Evolutionary conservation across 2,888 invertebrate species (phyloP).

Genomic region (Melolontha melolontha): DNA sequence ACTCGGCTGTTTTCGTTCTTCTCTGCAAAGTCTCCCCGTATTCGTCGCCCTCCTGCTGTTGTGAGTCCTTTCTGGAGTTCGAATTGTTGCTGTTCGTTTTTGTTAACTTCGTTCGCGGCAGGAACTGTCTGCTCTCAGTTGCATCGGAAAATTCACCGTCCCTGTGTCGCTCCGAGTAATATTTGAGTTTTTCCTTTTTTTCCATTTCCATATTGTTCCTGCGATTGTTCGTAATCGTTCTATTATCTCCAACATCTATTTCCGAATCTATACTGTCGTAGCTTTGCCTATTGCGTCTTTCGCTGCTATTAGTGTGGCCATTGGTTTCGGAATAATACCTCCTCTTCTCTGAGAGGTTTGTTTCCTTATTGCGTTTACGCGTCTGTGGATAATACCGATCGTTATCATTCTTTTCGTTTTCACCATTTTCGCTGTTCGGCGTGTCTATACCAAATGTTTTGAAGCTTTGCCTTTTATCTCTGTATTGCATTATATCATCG

Average conservation of each 20-base stretch:
- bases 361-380: constrained; percentile 52
- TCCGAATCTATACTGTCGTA: constrained; percentile 63
- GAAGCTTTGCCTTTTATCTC: constrained; percentile 58
- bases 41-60: constrained; percentile 60
- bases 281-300: constrained; percentile 57
- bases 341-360: constrained; percentile 53
- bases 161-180: constrained; percentile 57
- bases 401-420: constrained; percentile 54
- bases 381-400: constrained; percentile 50
- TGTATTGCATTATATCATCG: constrained; percentile 58
- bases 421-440: constrained; percentile 57
- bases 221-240: constrained; percentile 46
- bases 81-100: constrained; percentile 68
- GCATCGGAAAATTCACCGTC: constrained; percentile 63
- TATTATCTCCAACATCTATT: constrained; percentile 52
- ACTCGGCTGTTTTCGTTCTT: constrained; percentile 63
- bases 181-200: constrained; percentile 55
- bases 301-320: constrained; percentile 52
- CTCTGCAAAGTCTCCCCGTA: constrained; percentile 65
- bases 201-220: constrained; percentile 54
- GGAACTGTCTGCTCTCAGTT: constrained; percentile 69
- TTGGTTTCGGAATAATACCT: constrained; percentile 57
- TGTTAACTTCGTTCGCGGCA: constrained; percentile 79
- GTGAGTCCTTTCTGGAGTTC: constrained; percentile 60
- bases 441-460: constrained; percentile 61